Percentiles rank a stretch among this genome's conserved stretches.
Conservation (phyloP, 2,113 vertebrate species). For the Urocolius indicus region DNA sequence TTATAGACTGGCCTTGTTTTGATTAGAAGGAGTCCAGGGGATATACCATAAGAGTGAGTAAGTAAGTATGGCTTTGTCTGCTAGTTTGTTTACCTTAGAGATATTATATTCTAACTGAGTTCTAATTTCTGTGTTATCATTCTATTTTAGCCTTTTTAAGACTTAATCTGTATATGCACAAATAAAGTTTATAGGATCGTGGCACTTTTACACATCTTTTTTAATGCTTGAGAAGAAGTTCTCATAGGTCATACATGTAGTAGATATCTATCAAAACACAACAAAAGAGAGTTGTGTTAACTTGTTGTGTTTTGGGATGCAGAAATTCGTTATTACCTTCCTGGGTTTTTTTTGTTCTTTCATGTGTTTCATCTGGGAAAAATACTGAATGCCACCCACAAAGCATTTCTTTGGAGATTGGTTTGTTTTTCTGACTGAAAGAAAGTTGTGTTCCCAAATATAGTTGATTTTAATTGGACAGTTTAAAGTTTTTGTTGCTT, state of each 20-base stretch:
- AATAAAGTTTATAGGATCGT: not conserved
- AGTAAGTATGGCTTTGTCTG: conserved; percentile 5
- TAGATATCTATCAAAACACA: not conserved
- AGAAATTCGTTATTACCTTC: not conserved
- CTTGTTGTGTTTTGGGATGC: not conserved
- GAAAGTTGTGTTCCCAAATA: not conserved
- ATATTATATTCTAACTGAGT: not conserved
- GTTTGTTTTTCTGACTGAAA: not conserved
- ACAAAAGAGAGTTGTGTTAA: not conserved
- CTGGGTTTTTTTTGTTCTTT: not conserved
- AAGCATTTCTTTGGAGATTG: not conserved
- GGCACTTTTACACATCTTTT: not conserved
- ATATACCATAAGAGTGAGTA: not conserved
- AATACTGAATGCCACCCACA: not conserved
- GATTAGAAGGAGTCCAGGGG: not conserved
- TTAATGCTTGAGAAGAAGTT: not conserved
- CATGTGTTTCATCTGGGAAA: not conserved
- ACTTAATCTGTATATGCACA: not conserved
- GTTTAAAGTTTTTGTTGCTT: not conserved
- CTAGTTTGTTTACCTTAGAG: not conserved
- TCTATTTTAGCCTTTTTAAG: not conserved
- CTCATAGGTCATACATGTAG: not conserved
- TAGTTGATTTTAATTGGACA: not conserved
- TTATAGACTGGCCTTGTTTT: conserved; percentile 33
- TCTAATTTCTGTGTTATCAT: not conserved